phyloP scores from a whole-genome alignment of 2,113 vertebrate genomes.

The Conger conger region DNA sequence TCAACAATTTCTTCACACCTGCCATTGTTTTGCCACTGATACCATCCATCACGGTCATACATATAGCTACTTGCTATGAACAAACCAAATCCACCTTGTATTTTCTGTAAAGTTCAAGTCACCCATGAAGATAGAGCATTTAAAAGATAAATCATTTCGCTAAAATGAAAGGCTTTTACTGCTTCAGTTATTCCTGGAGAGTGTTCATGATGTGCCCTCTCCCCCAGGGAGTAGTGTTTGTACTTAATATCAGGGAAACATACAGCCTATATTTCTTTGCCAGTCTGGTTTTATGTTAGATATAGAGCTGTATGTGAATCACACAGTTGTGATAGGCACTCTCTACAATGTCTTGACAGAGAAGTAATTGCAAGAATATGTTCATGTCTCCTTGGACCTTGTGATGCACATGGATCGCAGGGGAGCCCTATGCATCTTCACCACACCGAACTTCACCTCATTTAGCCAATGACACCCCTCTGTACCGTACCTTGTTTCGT shows the following conservation, averaged over 20 bases:
- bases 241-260: not conserved
- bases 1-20: not conserved
- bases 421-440: no score
- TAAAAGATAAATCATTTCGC: not conserved
- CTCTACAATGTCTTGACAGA: not conserved
- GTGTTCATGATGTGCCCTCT: not conserved
- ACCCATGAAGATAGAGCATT: not conserved
- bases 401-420: not conserved
- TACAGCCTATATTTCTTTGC: not conserved
- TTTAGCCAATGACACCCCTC: no score
- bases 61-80: not conserved
- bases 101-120: not conserved
- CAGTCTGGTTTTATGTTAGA: not conserved
- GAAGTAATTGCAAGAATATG: not conserved
- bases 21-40: not conserved
- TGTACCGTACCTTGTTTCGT: no score
- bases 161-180: not conserved
- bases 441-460: no score
- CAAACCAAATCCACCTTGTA: not conserved
- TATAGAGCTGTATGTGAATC: not conserved
- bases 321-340: not conserved
- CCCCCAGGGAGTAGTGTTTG: not conserved
- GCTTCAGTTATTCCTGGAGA: not conserved
- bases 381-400: not conserved
- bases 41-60: not conserved